Conservation (phyloP, 2,888 invertebrate genomes). For the Camponotus fellah region DNA sequence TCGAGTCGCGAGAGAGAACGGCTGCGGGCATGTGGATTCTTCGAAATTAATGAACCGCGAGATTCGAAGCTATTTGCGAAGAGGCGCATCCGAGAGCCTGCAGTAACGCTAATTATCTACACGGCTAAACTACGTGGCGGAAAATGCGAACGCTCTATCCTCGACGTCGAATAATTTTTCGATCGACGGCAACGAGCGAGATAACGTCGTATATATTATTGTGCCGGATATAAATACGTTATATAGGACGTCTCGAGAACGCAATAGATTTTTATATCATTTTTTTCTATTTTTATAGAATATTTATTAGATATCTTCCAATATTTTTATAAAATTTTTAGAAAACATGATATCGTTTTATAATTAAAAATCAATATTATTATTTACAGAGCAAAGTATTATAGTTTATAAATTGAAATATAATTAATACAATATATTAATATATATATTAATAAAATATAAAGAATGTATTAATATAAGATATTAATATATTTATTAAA, state of each 20-base stretch:
- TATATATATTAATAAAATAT: not conserved
- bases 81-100: constrained; percentile 34
- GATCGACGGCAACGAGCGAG: constrained; percentile 31
- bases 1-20: constrained; percentile 43
- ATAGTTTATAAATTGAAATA: not conserved
- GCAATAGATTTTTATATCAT: not conserved
- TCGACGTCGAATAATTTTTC: constrained; percentile 26
- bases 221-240: not conserved
- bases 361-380: not conserved
- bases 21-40: constrained; percentile 68
- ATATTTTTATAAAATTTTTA: not conserved
- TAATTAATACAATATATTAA: not conserved
- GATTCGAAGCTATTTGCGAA: constrained; percentile 67
- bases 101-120: constrained; percentile 55
- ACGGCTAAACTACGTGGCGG: constrained; percentile 43
- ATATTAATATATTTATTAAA: not conserved
- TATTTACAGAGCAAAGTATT: not conserved
- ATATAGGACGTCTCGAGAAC: not conserved
- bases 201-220: constrained; percentile 37
- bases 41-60: constrained; percentile 76
- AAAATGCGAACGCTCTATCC: constrained; percentile 37
- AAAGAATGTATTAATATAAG: not conserved
- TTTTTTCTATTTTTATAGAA: not conserved
- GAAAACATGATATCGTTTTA: not conserved
- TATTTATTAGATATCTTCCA: not conserved